phyloP scores from a whole-genome alignment of 2,113 vertebrate species.

The Platichthys stellatus region DNA sequence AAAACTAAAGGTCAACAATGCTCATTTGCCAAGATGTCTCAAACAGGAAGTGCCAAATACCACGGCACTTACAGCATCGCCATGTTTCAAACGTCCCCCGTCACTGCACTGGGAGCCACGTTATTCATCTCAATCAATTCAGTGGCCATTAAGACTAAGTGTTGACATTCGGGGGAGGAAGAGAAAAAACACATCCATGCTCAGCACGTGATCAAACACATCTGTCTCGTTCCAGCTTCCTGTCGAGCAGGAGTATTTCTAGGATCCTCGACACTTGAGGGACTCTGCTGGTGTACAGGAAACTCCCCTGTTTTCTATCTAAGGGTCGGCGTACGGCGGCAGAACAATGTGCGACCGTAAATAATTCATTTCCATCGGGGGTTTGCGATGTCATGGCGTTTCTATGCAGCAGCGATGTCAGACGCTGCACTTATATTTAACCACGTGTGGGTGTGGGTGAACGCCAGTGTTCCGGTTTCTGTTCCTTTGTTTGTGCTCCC shows the following conservation, averaged over 20 bases:
- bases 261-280: background rate
- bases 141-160: background rate
- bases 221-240: conserved; percentile 22
- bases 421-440: conserved; percentile 68
- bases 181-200: conserved; percentile 16
- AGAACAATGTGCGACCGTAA: conserved; percentile 56
- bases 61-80: background rate
- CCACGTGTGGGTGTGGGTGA: conserved; percentile 39
- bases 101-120: background rate
- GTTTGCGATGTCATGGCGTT: conserved; percentile 1
- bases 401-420: conserved; percentile 10
- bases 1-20: background rate
- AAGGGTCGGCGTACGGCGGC: conserved; percentile 16
- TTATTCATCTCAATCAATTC: conserved; percentile 9
- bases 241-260: background rate
- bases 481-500: conserved; percentile 67
- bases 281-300: background rate
- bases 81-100: background rate
- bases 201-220: conserved; percentile 13
- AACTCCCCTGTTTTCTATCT: conserved; percentile 4
- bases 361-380: conserved; percentile 35
- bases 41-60: background rate
- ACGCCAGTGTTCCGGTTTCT: conserved; percentile 65
- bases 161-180: conserved; percentile 3
- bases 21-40: background rate